These are phyloP conservation scores for Eufriesea mexicana DNA, from an alignment of 1,140 invertebrate species.

Conservation along the genomic window DNA sequence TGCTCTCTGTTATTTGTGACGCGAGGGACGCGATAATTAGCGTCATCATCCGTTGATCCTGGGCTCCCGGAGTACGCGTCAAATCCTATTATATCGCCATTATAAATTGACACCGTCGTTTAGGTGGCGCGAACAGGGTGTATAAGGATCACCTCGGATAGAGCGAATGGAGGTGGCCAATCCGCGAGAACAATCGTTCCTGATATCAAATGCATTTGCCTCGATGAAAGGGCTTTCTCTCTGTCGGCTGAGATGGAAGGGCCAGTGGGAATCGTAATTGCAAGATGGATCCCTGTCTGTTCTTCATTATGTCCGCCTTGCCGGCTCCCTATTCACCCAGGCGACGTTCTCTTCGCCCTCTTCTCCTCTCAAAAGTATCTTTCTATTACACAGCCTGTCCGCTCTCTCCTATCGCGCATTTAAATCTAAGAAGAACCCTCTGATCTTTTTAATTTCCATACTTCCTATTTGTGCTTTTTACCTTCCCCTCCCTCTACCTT, in stretches of 20 bases:
- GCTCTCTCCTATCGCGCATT: neutral
- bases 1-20: neutral
- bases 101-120: constrained; percentile 59
- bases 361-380: neutral
- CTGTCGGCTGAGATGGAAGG: constrained; percentile 34
- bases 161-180: constrained; percentile 19
- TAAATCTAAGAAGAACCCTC: too few relatives aligned
- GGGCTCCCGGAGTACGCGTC: neutral
- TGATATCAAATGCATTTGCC: constrained; percentile 57
- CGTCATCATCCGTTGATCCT: constrained; percentile 24
- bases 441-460: neutral
- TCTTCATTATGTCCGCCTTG: constrained; percentile 25
- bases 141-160: constrained; percentile 23
- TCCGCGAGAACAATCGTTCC: constrained; percentile 55
- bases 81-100: constrained; percentile 36
- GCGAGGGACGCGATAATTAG: constrained; percentile 35
- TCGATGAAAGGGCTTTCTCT: constrained; percentile 48
- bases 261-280: constrained; percentile 47
- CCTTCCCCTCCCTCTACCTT: too few relatives aligned
- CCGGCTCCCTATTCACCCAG: constrained; percentile 20
- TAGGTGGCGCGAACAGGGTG: constrained; percentile 7
- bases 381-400: too few relatives aligned
- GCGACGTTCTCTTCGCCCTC: neutral
- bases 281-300: constrained; percentile 49
- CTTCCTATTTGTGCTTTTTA: too few relatives aligned